Evolutionary conservation across 2,113 vertebrate species (phyloP), one percentile per base, ranked within the genome.

Genomic region (Indicator maculatus): DNA sequence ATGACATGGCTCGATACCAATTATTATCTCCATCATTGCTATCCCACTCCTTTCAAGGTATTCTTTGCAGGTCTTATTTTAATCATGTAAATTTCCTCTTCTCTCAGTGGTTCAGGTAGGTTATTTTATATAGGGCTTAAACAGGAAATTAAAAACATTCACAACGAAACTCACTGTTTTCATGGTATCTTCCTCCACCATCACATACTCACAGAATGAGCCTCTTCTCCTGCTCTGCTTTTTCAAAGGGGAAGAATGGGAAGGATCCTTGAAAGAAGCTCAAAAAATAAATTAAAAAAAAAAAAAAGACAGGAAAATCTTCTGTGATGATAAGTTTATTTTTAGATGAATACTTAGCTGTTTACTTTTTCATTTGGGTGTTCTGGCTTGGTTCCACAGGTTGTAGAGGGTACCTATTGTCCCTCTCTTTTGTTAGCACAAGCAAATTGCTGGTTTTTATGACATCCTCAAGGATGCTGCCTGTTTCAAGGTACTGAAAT

Each of bases 141-240:
- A 96, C 96, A 97, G 97, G 97, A 97, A 96, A 97, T 97, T 97
- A 97, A 97, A 97, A 96, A 72, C 76, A 89, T 93, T 97, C 96
- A 89, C 73, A 58, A 80, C 1, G 45, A 90, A 89, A 90, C 86
- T 84, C 87, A 89, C 66, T 91, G 74, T 94, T 95, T 95, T 95
- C 83, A 78, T 82, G 80, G 75, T 96, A 97, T 97, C 96, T 96
- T 96, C 86, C 44, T 89, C 66, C 19, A 77, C 45, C 73, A 96
- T 96, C 96, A 96, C 82, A 90, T 82, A 77, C 33, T 77, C 75
- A n/a, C 24, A 74, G 88, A 96, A 96, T 83, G 28, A 88, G 59
- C 53, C 50, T 78, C 30, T 89, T 94, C 83, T 86, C 83, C 71
- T 93, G 58, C 69, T 94, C 45, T 94, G 78, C 70, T 79, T 86